A percentile compares a stretch with the other conserved stretches of the same genome.
Conservation (phyloP, 2,888 invertebrate genomes). For the Cantharis rufa region DNA sequence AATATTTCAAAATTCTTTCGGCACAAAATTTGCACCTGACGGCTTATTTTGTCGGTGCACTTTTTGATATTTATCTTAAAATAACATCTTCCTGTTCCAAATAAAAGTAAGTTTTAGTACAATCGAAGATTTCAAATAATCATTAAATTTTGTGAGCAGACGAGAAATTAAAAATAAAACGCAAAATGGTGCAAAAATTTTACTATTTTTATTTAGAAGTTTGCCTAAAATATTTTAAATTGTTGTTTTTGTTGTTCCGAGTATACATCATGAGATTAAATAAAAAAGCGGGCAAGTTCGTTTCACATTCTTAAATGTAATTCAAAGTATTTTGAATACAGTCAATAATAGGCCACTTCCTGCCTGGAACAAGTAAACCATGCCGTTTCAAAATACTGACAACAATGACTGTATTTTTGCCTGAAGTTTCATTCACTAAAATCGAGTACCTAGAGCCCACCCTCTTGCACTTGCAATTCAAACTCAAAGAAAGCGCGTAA, state of each 20-base stretch:
- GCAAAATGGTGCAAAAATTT: background rate
- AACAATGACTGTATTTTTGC: conserved; percentile 30
- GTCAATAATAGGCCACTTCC: conserved; percentile 41
- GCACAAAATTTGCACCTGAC: conserved; percentile 23
- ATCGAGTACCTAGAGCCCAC: conserved; percentile 32
- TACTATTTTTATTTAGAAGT: background rate
- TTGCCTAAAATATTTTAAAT: background rate
- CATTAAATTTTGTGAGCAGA: too few species aligned
- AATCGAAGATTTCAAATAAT: too few species aligned
- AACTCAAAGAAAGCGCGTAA: conserved; percentile 20
- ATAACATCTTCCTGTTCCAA: background rate
- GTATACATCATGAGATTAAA: background rate
- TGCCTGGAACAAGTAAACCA: conserved; percentile 30
- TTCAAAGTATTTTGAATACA: conserved; percentile 35
- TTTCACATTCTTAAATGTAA: conserved; percentile 21
- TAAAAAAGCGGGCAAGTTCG: conserved; percentile 6
- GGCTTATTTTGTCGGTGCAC: conserved; percentile 14
- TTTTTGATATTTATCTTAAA: conserved; percentile 11
- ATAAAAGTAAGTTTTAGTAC: background rate
- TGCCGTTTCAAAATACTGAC: conserved; percentile 21
- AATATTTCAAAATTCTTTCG: conserved; percentile 10
- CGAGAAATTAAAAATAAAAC: background rate
- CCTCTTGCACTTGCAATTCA: conserved; percentile 26
- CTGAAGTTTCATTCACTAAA: conserved; percentile 27
- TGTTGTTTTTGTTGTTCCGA: background rate